phyloP scores from a whole-genome alignment of 2,113 vertebrate species.

The Chaetorhynchus papuensis region DNA sequence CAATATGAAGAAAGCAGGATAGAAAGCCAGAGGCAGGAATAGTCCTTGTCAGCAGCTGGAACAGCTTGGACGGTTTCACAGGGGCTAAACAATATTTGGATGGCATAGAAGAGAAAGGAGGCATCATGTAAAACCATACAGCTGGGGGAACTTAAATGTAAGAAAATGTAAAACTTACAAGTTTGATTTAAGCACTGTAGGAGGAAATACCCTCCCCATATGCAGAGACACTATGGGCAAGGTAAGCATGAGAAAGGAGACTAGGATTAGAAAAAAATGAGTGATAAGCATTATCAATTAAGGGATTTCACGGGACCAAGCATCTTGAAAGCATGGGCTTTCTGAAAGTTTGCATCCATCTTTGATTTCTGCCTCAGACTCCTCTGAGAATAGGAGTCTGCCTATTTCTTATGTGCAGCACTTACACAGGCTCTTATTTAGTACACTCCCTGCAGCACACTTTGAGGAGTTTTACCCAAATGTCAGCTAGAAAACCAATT shows the following conservation, averaged over 20 bases:
- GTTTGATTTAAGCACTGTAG: neutral
- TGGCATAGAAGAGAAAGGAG: neutral
- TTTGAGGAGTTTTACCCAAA: neutral
- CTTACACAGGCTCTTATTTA: neutral
- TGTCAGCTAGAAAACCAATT: neutral
- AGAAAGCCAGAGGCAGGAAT: neutral
- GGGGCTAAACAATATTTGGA: neutral
- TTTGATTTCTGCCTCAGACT: neutral
- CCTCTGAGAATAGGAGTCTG: no score
- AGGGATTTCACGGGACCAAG: neutral
- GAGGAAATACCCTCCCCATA: neutral
- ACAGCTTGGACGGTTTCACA: neutral
- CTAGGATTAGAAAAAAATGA: neutral
- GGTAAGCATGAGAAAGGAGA: neutral
- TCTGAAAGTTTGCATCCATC: neutral
- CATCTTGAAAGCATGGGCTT: neutral
- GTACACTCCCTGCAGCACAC: neutral
- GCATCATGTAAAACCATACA: neutral
- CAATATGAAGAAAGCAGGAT: neutral
- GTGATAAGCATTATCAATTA: neutral
- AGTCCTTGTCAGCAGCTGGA: neutral
- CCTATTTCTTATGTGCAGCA: neutral
- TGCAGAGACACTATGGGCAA: neutral
- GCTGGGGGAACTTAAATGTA: neutral
- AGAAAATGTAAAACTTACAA: neutral